A percentile compares a stretch with the other conserved stretches of the same genome.
Evolutionary conservation across 2,113 vertebrate genomes (phyloP).

Genomic region (Caranx melampygus): DNA sequence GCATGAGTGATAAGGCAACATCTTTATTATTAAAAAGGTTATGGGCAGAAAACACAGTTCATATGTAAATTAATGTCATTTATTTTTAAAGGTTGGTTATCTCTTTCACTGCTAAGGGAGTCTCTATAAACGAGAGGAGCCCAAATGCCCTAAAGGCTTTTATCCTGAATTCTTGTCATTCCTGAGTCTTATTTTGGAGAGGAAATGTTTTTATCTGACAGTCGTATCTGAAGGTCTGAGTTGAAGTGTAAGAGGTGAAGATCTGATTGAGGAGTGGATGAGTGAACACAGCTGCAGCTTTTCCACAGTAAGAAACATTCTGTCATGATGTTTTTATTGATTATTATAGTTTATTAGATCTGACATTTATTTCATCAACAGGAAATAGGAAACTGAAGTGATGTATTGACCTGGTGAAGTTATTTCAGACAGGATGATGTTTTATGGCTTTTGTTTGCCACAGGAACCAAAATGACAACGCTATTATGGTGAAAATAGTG

Average conservation of each 20-base stretch:
- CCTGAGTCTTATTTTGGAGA: slow-evolving; percentile 1
- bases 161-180: slow-evolving; percentile 18
- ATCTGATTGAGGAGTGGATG: too few relatives aligned
- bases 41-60: background rate
- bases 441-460: too few relatives aligned
- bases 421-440: too few relatives aligned
- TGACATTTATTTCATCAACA: too few relatives aligned
- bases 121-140: slow-evolving; percentile 1
- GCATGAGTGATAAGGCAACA: background rate
- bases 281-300: too few relatives aligned
- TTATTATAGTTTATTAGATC: too few relatives aligned
- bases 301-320: too few relatives aligned
- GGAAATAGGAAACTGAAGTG: too few relatives aligned
- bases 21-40: background rate
- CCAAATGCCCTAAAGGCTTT: background rate
- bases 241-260: background rate
- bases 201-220: background rate
- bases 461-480: too few relatives aligned
- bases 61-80: background rate
- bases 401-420: too few relatives aligned
- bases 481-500: too few relatives aligned
- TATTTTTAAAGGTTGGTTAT: slow-evolving; percentile 1
- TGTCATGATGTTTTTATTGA: too few relatives aligned
- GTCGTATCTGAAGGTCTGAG: background rate
- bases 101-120: background rate